Evolutionary conservation across 2,797 vertebrate species (phyloP).

Genomic region (Ambastaia sidthimunki): DNA sequence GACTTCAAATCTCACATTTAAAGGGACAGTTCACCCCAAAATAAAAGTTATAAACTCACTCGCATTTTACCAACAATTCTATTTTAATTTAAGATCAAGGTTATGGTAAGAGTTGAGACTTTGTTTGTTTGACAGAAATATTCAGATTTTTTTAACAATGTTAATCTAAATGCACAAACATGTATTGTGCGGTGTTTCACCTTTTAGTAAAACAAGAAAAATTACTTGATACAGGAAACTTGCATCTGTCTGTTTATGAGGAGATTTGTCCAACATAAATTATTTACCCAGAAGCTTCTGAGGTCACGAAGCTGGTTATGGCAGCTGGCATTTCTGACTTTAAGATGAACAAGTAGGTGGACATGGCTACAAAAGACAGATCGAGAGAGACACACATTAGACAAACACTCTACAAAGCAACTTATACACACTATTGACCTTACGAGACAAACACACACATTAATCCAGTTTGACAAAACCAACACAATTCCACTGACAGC

Average conservation of each 20-base stretch:
- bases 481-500: constrained; percentile 26
- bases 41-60: too few relatives aligned
- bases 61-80: too few relatives aligned
- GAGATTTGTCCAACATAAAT: neutral
- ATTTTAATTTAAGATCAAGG: too few relatives aligned
- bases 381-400: constrained; percentile 54
- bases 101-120: too few relatives aligned
- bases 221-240: neutral
- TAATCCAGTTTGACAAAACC: constrained; percentile 34
- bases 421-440: constrained; percentile 33
- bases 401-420: constrained; percentile 11
- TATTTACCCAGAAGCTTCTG: constrained; percentile 82
- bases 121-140: too few relatives aligned
- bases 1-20: too few relatives aligned
- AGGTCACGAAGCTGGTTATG: constrained; percentile 81
- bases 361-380: constrained; percentile 84
- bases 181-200: neutral
- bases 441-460: constrained; percentile 1
- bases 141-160: too few relatives aligned
- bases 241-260: neutral
- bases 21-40: too few relatives aligned
- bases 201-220: neutral
- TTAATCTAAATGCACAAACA: neutral
- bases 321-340: constrained; percentile 91
- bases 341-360: constrained; percentile 94